Evolutionary conservation across 1,140 invertebrate genomes (phyloP), one percentile per base, ranked within the genome.

Genomic region (Ganaspis sp.): DNA sequence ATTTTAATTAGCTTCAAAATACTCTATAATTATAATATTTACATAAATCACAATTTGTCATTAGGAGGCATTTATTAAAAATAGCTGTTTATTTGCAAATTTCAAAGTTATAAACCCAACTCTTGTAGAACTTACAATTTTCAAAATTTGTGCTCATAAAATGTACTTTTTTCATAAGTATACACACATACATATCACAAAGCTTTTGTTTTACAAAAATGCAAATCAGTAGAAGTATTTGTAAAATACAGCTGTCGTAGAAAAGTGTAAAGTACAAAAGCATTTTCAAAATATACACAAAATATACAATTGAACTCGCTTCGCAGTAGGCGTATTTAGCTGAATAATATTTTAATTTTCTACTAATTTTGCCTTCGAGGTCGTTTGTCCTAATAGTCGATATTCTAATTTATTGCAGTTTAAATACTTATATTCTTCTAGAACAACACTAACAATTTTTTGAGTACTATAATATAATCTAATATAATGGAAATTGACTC

Each of bases 191-290:
- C n/a, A n/a, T 29, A 64, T 64, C 58, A 64, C 23, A 29, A 64
- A 64, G 58, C 58, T 29, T 64, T 29, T 29, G 21, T 9, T 64
- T 64, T 64, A 29, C 23, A 64, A 64, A 64, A 34, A 64, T 64
- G 23, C 58, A 64, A 64, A 64, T 64, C 12, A 64, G 58, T 64
- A 64, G 21, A 17, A 54, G 26, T 58, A 0, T 64, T 29, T 26
- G 23, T 29, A n/a, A 15, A 64, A 29, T 49, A 1, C n/a, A n/a
- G 12, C 4, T 45, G 12, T 64, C 3, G 21, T 64, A 64, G 26
- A 64, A 64, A 64, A 64, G 26, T 64, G 23, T 64, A 64, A 15
- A 64, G 58, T 64, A 26, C 23, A 64, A n/a, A 3, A 64, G 3
- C 23, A 34, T 9, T 29, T 64, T 34, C 11, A 15, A 34, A 29